Evolutionary conservation across 2,113 vertebrate species (phyloP), one percentile per base, ranked within the genome.

Genomic region (Shinisaurus crocodilurus): DNA sequence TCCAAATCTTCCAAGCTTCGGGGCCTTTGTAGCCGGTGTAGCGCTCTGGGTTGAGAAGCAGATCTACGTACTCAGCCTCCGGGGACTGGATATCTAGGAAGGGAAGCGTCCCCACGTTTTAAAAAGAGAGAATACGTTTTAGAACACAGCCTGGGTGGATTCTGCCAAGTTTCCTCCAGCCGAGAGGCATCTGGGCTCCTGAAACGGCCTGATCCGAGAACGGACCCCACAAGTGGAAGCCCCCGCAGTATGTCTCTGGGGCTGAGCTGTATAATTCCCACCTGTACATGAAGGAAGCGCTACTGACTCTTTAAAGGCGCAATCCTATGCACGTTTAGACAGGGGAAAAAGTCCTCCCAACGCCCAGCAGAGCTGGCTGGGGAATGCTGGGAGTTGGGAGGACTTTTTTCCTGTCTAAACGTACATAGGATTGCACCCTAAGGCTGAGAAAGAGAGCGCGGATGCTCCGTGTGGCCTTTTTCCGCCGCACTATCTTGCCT

Each of bases 21-120:
- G 96, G 95, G 0, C 98, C 98, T 92, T 97, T 98, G 95, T 98
- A 98, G 89, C 98, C 98, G 0, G 98, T 98, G 54, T 97, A 98
- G 6, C 97, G 97, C 32, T 98, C 98, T 0, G 98, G 98, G 20
- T 98, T 98, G 76, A 98, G 96, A 18, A 98, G 97, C 16, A 98
- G 90, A 92, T 98, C 98, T 29, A 98, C 97, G 0, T 98, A 98
- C 43, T 98, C 98, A 0, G 97, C 96, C 0, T 98, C 97, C 34
- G 98, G 98, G 23, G 97, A 98, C 29, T 95, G 94, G 90, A 97
- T 96, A 65, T 98, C 98, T 98, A 91, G 0, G 67, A 75, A 88
- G 89, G 25, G 92, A 81, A 94, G 92, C 0, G 5, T 60, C 43
- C 83, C 54, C 25, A 5, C 2, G 6, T n/a, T 83, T 13, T n/a